These are phyloP conservation scores for Ataeniobius toweri DNA, from an alignment of 2,797 vertebrate genomes.

Conservation along the genomic window DNA sequence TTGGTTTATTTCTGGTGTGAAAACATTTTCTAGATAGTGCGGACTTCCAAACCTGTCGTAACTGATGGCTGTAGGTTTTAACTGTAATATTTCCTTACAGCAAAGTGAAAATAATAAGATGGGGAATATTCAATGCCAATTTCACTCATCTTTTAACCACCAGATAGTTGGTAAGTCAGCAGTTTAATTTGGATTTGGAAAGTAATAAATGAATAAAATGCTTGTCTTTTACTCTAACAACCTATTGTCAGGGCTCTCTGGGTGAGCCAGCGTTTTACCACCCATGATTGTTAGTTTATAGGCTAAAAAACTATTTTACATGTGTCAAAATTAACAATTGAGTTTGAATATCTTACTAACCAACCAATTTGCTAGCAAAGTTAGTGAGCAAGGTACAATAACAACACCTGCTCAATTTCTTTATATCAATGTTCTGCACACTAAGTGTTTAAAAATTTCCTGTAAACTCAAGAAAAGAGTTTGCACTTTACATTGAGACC, in stretches of 20 bases:
- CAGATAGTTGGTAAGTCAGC: background rate
- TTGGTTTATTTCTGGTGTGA: too few relatives aligned
- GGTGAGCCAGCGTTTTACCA: slow-evolving; percentile 29
- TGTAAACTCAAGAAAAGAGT: slow-evolving; percentile 66
- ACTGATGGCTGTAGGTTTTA: too few relatives aligned
- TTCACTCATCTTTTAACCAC: background rate
- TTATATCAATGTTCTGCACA: slow-evolving; percentile 58
- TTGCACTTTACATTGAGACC: slow-evolving; percentile 45
- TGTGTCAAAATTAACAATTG: background rate
- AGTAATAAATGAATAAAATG: background rate
- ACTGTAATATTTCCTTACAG: too few relatives aligned
- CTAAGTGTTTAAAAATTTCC: slow-evolving; percentile 60
- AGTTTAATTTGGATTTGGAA: background rate
- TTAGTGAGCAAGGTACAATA: slow-evolving; percentile 41
- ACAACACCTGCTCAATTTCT: slow-evolving; percentile 59
- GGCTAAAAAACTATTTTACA: slow-evolving; percentile 5
- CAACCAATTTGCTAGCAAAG: slow-evolving; percentile 18
- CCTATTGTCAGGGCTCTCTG: slow-evolving; percentile 1
- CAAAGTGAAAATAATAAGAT: too few relatives aligned
- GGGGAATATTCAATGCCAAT: background rate
- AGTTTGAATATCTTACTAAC: background rate
- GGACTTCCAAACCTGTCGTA: too few relatives aligned
- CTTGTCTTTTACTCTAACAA: background rate
- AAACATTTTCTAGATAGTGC: too few relatives aligned
- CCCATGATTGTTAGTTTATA: slow-evolving; percentile 15